Evolutionary conservation across 2,113 vertebrate species (phyloP).

Genomic region (Thryonomys swinderianus): DNA sequence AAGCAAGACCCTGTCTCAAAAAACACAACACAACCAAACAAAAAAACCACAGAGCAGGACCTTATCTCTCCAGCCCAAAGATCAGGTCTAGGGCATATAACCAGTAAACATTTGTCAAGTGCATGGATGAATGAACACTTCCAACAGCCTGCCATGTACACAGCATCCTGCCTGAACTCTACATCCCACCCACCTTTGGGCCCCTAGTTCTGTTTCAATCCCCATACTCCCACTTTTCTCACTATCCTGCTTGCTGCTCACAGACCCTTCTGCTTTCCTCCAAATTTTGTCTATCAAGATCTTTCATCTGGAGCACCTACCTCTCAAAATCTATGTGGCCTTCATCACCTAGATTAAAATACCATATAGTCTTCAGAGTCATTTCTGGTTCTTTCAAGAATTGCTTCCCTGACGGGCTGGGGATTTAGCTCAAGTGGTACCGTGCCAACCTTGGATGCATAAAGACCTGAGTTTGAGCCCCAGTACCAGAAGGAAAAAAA

Average conservation of each 20-base stretch:
- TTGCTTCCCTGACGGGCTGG: too few species aligned
- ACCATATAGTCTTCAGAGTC: background rate
- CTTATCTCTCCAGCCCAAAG: background rate
- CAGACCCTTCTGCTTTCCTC: background rate
- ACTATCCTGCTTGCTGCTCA: background rate
- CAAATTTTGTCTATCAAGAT: background rate
- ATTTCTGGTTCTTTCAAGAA: slow-evolving; percentile 16
- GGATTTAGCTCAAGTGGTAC: too few species aligned
- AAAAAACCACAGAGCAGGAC: background rate
- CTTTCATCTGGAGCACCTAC: background rate
- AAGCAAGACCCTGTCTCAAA: too few species aligned
- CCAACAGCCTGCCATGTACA: background rate
- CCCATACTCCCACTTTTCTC: background rate
- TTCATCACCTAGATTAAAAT: background rate
- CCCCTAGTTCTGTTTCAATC: background rate
- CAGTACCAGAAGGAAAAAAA: too few species aligned
- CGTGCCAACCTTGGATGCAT: too few species aligned
- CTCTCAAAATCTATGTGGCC: background rate
- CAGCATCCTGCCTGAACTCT: background rate
- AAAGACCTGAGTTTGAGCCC: too few species aligned
- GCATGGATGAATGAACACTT: background rate
- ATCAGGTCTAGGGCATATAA: background rate
- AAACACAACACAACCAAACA: too few species aligned
- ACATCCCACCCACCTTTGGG: background rate
- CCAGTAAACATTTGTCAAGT: background rate